Evolutionary conservation across 2,797 vertebrate genomes (phyloP).

Genomic region (Lerista edwardsae): DNA sequence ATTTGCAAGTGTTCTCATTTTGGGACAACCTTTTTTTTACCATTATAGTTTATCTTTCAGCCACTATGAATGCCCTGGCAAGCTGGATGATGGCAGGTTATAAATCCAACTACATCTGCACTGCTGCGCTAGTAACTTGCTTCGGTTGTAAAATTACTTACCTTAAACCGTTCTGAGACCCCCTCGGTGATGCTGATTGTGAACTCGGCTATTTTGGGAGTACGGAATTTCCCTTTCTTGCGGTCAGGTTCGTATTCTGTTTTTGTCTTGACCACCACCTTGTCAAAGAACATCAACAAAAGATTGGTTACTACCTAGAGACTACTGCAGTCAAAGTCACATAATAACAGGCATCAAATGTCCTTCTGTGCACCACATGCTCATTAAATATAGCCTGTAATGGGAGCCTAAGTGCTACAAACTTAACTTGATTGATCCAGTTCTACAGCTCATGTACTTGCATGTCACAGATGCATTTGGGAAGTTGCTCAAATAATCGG

Average conservation of each 20-base stretch:
- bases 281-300: conserved; percentile 47
- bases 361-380: background rate
- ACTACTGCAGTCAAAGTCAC: background rate
- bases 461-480: background rate
- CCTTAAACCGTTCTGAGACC: conserved; percentile 93
- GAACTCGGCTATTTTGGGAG: conserved; percentile 92
- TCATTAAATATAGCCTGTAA: background rate
- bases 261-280: conserved; percentile 97
- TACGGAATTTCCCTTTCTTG: conserved; percentile 88
- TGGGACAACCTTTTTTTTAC: background rate
- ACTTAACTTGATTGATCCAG: background rate
- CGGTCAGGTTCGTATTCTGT: conserved; percentile 90
- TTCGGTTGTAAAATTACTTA: conserved; percentile 71
- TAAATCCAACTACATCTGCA: background rate
- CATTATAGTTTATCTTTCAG: background rate
- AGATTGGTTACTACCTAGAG: background rate
- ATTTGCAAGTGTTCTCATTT: background rate
- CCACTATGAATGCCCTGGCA: background rate
- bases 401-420: background rate
- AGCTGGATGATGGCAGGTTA: background rate
- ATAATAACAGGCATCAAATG: background rate
- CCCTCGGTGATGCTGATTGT: conserved; percentile 94
- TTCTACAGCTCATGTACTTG: background rate
- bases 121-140: background rate
- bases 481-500: background rate